These are phyloP conservation scores for Aegithalos caudatus DNA, from an alignment of 2,113 vertebrate genomes.

Conservation along the genomic window DNA sequence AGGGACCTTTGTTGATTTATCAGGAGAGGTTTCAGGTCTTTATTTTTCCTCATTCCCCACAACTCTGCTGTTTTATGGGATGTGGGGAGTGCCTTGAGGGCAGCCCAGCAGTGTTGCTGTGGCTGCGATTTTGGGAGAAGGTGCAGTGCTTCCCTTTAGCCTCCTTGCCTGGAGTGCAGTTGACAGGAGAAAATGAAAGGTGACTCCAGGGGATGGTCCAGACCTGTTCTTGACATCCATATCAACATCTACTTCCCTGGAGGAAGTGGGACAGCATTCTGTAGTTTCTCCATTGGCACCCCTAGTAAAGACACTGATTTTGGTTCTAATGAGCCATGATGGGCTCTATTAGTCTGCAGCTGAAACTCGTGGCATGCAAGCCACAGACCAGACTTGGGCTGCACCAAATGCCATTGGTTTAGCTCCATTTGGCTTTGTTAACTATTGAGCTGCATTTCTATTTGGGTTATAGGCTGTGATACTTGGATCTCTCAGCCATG, in stretches of 20 bases:
- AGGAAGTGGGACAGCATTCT: background rate
- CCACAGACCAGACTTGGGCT: background rate
- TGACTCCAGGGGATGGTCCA: background rate
- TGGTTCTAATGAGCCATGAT: background rate
- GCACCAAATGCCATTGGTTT: background rate
- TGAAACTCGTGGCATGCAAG: background rate
- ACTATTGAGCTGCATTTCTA: background rate
- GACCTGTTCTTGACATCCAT: background rate
- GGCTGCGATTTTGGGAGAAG: background rate
- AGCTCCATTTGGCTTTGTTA: background rate
- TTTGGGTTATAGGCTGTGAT: background rate
- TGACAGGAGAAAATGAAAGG: background rate
- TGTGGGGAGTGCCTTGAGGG: background rate
- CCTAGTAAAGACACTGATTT: background rate
- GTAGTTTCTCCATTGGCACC: background rate
- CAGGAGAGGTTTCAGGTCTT: background rate
- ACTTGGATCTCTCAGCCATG: background rate
- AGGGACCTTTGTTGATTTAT: background rate
- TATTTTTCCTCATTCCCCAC: background rate
- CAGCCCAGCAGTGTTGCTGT: fast-evolving
- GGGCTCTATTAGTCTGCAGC: background rate
- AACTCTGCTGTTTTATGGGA: background rate
- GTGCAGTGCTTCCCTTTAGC: background rate
- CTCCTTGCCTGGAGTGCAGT: background rate
- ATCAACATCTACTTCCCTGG: background rate